Base-by-base conservation (phyloP, 1,140 invertebrate species). In the Lerema accius region DNA sequence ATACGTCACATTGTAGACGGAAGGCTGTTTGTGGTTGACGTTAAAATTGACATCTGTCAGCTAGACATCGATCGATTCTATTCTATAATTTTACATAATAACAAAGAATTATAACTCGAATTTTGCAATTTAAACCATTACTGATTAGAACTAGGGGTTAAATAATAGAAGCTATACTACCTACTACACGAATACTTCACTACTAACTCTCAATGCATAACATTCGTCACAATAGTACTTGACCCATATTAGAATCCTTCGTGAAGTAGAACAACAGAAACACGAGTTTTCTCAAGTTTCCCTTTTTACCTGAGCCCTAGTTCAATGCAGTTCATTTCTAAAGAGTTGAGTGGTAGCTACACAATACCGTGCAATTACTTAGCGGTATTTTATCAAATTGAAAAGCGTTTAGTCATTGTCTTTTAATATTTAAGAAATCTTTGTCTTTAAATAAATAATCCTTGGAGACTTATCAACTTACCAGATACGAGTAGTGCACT, bases 281-380 rank as follows among this genome's bases (percentile, higher is more conserved):
- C 4, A 37, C 35, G 35, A 11, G n/a, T 11, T 37, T n/a, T 16
- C 15, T 19, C 6, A 15, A 4, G 17, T 46, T 37, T 13, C 46
- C 51, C 43, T 48, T 35, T 59, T 39, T 48, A n/a, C n/a, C 17
- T 35, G 17, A 46, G 43, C 14, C 42, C 16, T 48, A 23, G 43
- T 37, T 58, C 43, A 37, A 59, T 59, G 43, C 43, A 59, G 43
- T 59, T 59, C 43, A 59, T 59, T 59, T 59, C 56, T 59, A 48
- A 59, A 59, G 56, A 48, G 28, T 48, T 39, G 56, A 48, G 39
- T 56, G 39, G 43, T 23, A 19, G 53, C 42, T 45, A 58, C 26
- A 59, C 56, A 59, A 59, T 59, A 10, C 43, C 28, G 3, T 19
- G 56, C 43, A 59, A 59, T 59, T 48, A 59, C 43, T 59, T 59